Evolutionary conservation across 2,888 invertebrate genomes (phyloP), one percentile per base, ranked within the genome.

Genomic region (Tuta absoluta): DNA sequence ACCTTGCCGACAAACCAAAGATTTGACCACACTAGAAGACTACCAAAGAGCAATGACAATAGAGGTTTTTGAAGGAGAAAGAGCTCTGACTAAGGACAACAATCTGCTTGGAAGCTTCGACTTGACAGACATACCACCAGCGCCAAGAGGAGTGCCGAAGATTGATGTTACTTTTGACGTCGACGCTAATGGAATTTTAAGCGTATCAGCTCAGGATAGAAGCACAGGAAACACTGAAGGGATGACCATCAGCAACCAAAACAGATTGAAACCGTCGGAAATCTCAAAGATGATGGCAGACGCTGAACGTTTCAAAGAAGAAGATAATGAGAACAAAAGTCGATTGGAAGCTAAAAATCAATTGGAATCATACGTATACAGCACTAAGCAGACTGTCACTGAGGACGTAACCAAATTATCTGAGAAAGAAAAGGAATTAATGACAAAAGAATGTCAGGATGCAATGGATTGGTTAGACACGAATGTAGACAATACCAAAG

Each of bases 21-120:
- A 86, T 61, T 68, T 89, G 0, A 85, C 87, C 0, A 87, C 89
- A 0, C 61, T 82, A 65, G 83, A 85, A n/a, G 87, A 89, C 63
- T 79, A 87, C 64, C 88, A 88, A 72, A 79, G 68, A 24, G 72
- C 74, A 12, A 85, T 89, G 84, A 84, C 84, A 0, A 88, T 89
- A 28, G 86, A 88, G 68, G 75, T 89, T 10, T 89, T 82, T 41
- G 87, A 89, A 75, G 89, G 89, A 0, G 89, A 89, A 69, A 71
- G 89, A 11, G 72, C 76, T 12, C 67, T 89, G 23, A 87, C 87
- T 0, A 81, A 77, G 72, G 82, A 89, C 68, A 89, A 89, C 64
- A 84, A 84, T 69, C 66, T 87, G 19, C 67, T 89, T 2, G 89
- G 88, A 1, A 77, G 76, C 48, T 84, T 89, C 14, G 80, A 87